These are phyloP conservation scores for Daphoenositta chrysoptera DNA, from an alignment of 2,113 vertebrate species.

Conservation along the genomic window DNA sequence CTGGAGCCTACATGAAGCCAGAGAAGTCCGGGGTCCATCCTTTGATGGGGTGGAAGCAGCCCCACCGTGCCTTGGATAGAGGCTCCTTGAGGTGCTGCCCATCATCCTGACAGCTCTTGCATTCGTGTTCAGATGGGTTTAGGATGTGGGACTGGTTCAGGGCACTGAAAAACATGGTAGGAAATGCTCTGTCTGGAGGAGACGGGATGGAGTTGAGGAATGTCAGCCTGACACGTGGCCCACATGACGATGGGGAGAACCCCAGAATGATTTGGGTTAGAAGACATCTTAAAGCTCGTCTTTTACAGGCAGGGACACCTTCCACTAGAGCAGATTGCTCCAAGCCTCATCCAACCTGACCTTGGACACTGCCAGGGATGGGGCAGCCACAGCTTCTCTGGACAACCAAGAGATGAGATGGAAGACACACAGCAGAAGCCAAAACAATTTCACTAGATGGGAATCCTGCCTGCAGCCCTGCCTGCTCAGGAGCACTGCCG, in stretches of 20 bases:
- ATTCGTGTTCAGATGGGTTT: not conserved
- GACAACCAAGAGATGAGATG: not conserved
- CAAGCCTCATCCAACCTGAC: not conserved
- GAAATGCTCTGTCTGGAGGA: not conserved
- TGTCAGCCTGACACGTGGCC: rapidly evolving
- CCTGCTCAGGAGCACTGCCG: not conserved
- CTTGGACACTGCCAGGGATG: not conserved
- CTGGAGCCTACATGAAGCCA: not conserved
- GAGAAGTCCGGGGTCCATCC: not conserved
- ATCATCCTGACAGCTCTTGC: rapidly evolving
- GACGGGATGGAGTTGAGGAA: not conserved
- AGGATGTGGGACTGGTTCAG: not conserved
- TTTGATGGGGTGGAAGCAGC: not conserved
- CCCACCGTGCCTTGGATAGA: not conserved
- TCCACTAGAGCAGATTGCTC: not conserved
- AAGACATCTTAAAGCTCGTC: not conserved
- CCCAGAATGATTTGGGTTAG: not conserved
- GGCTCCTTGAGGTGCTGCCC: not conserved
- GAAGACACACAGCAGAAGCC: not conserved
- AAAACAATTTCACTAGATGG: not conserved
- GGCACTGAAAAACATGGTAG: rapidly evolving
- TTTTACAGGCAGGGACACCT: not conserved
- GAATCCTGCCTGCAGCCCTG: not conserved
- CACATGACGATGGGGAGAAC: not conserved
- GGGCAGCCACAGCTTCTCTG: not conserved